Percentiles rank a stretch among this genome's conserved stretches.
These are phyloP conservation scores for Penaeus indicus DNA, from an alignment of 1,140 invertebrate species.

Conservation along the genomic window DNA sequence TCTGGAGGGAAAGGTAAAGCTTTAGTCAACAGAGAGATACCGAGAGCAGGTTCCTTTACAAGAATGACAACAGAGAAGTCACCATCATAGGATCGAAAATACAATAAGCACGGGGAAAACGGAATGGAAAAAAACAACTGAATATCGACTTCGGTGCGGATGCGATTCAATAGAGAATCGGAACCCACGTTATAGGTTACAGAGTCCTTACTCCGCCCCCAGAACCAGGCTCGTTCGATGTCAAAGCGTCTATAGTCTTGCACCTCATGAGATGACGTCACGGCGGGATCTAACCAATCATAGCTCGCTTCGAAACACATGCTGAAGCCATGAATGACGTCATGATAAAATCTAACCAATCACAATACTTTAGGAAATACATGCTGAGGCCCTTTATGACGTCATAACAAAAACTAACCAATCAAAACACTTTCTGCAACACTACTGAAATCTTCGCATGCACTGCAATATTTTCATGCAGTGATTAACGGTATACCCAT, in stretches of 20 bases:
- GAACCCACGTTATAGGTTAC: background rate
- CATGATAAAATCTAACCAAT: no score
- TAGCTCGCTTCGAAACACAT: slow-evolving; percentile 1
- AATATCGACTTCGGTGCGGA: background rate
- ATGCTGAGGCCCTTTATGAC: no score
- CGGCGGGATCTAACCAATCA: slow-evolving; percentile 9
- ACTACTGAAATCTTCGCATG: no score
- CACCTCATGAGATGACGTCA: slow-evolving; percentile 47
- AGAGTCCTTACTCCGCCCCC: background rate
- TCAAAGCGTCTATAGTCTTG: slow-evolving; percentile 35
- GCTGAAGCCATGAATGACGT: slow-evolving; percentile 11
- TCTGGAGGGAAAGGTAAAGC: background rate
- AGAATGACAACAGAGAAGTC: slow-evolving; percentile 50
- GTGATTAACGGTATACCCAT: no score
- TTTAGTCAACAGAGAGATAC: slow-evolving; percentile 6
- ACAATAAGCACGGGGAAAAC: slow-evolving; percentile 33
- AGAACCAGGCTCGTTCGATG: background rate
- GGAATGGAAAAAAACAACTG: background rate
- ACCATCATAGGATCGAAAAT: slow-evolving; percentile 52
- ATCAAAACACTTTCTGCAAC: no score
- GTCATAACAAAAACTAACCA: no score
- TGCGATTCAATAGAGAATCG: background rate
- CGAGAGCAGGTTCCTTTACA: slow-evolving; percentile 2
- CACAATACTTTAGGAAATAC: no score
- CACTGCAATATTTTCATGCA: no score